These are phyloP conservation scores for Crenichthys baileyi DNA, from an alignment of 2,797 vertebrate genomes.

Conservation along the genomic window DNA sequence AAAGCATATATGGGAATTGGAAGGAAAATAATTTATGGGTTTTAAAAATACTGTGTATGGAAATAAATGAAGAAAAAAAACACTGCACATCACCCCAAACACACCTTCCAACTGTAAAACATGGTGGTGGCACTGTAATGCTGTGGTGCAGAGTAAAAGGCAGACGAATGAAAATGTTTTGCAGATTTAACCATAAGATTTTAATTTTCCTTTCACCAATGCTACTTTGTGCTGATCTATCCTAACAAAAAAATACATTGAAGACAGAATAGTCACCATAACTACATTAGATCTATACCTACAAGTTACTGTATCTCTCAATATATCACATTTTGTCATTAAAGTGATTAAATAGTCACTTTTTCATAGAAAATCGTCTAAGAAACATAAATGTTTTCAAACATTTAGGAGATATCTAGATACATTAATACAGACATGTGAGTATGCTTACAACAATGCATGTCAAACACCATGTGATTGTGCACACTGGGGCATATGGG, in stretches of 20 bases:
- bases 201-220: neutral
- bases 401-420: slow-evolving; percentile 23
- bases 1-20: neutral
- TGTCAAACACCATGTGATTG: neutral
- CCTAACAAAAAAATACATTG: too few species aligned
- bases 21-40: neutral
- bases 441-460: slow-evolving; percentile 5
- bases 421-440: slow-evolving; percentile 6
- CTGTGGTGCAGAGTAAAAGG: neutral
- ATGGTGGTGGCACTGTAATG: neutral
- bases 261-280: too few species aligned
- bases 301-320: neutral
- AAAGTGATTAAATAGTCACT: neutral
- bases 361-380: neutral
- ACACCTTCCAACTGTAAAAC: neutral
- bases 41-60: neutral
- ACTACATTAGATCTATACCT: too few species aligned
- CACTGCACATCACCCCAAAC: neutral
- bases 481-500: slow-evolving; percentile 7
- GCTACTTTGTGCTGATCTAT: neutral
- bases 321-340: neutral
- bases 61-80: neutral
- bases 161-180: neutral
- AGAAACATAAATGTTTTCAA: slow-evolving; percentile 18
- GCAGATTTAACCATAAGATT: neutral